Evolutionary conservation across 2,888 invertebrate species (phyloP), one percentile per base, ranked within the genome.

Genomic region (Trichopoda pennipes): DNA sequence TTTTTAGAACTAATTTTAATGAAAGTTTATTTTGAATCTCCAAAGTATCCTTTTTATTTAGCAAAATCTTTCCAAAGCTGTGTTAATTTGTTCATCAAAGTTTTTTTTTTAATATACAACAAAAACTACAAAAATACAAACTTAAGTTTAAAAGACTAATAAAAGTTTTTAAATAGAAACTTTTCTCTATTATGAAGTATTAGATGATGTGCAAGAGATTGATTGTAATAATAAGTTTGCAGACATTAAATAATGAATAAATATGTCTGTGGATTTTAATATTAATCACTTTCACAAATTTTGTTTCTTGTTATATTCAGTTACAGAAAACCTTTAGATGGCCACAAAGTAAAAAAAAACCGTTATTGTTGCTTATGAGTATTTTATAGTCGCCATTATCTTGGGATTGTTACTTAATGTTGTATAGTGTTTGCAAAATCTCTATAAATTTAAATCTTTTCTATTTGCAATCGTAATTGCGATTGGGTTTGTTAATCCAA

Each of bases 31-130:
- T 53, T n/a, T 53, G 14, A 23, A 38, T 23, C 21, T 42, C 10
- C 12, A 21, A 38, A 21, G 60, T 21, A 21, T 14, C 10, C 7
- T 19, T 42, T 53, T 28, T 53, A 12, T 38, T 28, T 28, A 6
- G 21, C 8, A 35, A 58, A 32, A 51, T 58, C 38, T 49, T 58
- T 51, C 16, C n/a, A 60, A 60, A 68, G n/a, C 21, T 60, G 32
- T 44, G 58, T 51, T 76, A 76, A 68, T 76, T 68, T 68, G 60
- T 56, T 53, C 17, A 68, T 53, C 32, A 76, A 68, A 76, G 42
- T 68, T 76, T 76, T 68, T 68, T 76, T 76, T 68, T 60, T 68
- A 68, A 68, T 68, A 68, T 53, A 49, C 51, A 32, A 68, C 32
- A 68, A 60, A 53, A 53, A 53, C 16, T 74, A n/a, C 28, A 12